These are phyloP conservation scores for Chironomus riparius DNA, from an alignment of 2,888 invertebrate species.

Conservation along the genomic window DNA sequence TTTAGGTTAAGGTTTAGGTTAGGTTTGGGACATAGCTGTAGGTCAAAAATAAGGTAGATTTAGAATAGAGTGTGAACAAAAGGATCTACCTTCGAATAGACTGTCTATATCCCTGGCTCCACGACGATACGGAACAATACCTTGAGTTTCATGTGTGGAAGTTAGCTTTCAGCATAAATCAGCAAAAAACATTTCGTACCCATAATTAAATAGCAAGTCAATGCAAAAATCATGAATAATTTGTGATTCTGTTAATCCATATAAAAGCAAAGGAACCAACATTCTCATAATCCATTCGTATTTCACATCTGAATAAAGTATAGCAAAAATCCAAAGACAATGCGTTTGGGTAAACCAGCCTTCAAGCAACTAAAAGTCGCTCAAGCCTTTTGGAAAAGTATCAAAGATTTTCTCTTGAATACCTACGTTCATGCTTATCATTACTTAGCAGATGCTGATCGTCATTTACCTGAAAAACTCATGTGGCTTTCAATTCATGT, in stretches of 20 bases:
- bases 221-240: neutral
- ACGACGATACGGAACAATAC: too few species aligned
- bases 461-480: neutral
- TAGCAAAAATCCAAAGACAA: neutral
- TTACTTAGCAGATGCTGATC: constrained; percentile 9
- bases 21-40: too few species aligned
- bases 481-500: constrained; percentile 1
- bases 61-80: too few species aligned
- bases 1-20: too few species aligned
- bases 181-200: too few species aligned
- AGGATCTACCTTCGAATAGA: too few species aligned
- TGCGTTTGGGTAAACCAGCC: neutral
- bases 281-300: neutral
- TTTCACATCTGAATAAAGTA: neutral
- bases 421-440: constrained; percentile 11
- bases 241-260: neutral
- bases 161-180: too few species aligned
- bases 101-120: too few species aligned
- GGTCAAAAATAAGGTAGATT: too few species aligned
- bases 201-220: too few species aligned
- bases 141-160: too few species aligned
- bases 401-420: neutral
- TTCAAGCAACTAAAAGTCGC: constrained; percentile 13
- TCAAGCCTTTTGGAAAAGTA: neutral
- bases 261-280: neutral